A percentile compares a stretch with the other conserved stretches of the same genome.
Conservation (phyloP, 2,888 invertebrate genomes). For the Papilio demoleus region DNA sequence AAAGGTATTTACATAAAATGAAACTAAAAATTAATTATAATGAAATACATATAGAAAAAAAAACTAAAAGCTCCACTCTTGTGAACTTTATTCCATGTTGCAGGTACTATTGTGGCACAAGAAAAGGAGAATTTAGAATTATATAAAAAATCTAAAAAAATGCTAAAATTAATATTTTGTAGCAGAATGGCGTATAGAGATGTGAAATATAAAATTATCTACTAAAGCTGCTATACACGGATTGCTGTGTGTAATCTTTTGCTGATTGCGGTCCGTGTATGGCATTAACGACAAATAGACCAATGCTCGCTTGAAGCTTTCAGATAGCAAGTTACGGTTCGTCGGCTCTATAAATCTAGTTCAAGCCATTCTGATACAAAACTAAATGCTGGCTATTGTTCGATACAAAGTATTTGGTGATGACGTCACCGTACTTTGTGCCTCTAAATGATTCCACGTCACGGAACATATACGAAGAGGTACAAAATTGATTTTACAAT, state of each 20-base stretch:
- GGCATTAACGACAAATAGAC: slow-evolving; percentile 29
- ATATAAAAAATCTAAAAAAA: slow-evolving; percentile 55
- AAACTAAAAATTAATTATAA: slow-evolving; percentile 62
- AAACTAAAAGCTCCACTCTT: slow-evolving; percentile 65
- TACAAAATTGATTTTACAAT: not conserved
- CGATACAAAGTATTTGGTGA: slow-evolving; percentile 41
- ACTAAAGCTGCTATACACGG: slow-evolving; percentile 49
- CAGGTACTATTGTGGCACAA: slow-evolving; percentile 68
- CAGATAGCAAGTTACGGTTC: not conserved
- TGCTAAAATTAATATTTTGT: slow-evolving; percentile 58
- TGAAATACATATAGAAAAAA: slow-evolving; percentile 51
- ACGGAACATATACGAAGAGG: slow-evolving; percentile 12
- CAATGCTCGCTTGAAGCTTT: too few relatives aligned
- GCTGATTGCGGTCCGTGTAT: not conserved
- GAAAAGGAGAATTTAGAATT: slow-evolving; percentile 61
- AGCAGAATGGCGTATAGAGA: slow-evolving; percentile 65
- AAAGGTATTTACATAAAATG: slow-evolving; percentile 70
- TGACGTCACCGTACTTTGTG: slow-evolving; percentile 39
- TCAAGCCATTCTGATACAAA: slow-evolving; percentile 67
- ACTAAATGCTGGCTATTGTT: slow-evolving; percentile 70
- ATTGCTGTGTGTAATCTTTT: too few relatives aligned
- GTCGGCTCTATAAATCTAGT: slow-evolving; percentile 18
- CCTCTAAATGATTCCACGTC: slow-evolving; percentile 19
- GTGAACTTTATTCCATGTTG: slow-evolving; percentile 63
- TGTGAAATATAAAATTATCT: slow-evolving; percentile 48